Percentiles rank a stretch among this genome's conserved stretches.
These are phyloP conservation scores for Drosophila azteca DNA, from an alignment of 1,140 invertebrate species.

Conservation along the genomic window DNA sequence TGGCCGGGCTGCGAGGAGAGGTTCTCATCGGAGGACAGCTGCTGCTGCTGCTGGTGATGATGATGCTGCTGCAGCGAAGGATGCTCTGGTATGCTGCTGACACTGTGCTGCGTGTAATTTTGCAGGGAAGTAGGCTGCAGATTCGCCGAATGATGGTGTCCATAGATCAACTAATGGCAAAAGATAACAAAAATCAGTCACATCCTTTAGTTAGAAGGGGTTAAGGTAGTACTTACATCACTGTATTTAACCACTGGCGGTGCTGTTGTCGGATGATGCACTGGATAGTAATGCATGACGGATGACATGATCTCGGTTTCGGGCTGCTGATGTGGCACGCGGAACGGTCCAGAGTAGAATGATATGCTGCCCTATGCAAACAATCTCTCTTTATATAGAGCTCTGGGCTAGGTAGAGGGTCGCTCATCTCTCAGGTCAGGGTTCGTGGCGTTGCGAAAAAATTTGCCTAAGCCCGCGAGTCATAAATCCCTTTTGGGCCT, in stretches of 20 bases:
- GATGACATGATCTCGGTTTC: conserved; percentile 61
- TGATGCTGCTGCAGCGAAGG: conserved; percentile 16
- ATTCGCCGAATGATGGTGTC: conserved; percentile 32
- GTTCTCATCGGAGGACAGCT: conserved; percentile 71
- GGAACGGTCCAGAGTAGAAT: conserved; percentile 47
- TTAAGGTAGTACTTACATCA: conserved; percentile 54
- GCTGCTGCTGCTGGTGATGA: conserved; percentile 40
- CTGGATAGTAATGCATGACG: conserved; percentile 80
- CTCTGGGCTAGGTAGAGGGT: conserved; percentile 48
- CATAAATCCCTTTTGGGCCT: conserved; percentile 66
- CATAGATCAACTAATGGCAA: conserved; percentile 48
- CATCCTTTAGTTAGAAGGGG: no score
- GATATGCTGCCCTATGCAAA: conserved; percentile 43
- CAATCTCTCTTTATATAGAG: conserved; percentile 53
- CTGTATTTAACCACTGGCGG: conserved; percentile 58
- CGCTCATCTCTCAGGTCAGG: conserved; percentile 21
- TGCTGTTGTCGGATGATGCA: conserved; percentile 53
- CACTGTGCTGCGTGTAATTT: conserved; percentile 10
- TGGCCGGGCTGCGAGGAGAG: conserved; percentile 50
- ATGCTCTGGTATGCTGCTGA: conserved; percentile 35
- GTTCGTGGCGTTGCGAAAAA: conserved; percentile 25
- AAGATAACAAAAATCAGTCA: not conserved
- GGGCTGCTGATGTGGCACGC: conserved; percentile 15
- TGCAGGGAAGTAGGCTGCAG: conserved; percentile 1
- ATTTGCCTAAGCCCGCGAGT: conserved; percentile 79